These are phyloP conservation scores for Pomacea maculata DNA, from an alignment of 1,140 invertebrate genomes.

Conservation along the genomic window DNA sequence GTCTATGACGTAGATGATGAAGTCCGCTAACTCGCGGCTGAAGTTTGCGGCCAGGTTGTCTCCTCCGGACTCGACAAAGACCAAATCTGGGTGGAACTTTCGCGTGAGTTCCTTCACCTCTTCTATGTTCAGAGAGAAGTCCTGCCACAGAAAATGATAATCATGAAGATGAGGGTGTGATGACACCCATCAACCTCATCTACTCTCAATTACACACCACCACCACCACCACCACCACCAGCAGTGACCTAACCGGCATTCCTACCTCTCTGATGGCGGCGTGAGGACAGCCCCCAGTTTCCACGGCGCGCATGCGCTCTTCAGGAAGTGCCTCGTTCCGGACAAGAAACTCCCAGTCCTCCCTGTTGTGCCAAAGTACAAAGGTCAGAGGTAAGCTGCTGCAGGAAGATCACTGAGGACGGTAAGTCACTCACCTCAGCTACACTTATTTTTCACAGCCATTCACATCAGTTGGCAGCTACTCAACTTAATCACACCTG, in stretches of 20 bases:
- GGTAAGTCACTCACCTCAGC: too few species aligned
- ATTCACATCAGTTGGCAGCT: too few species aligned
- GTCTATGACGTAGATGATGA: slow-evolving; percentile 66
- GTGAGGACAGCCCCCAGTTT: slow-evolving; percentile 66
- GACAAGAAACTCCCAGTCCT: slow-evolving; percentile 66
- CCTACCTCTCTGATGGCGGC: slow-evolving; percentile 64
- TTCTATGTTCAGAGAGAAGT: slow-evolving; percentile 64
- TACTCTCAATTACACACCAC: too few species aligned
- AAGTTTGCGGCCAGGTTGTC: slow-evolving; percentile 66
- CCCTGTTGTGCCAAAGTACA: slow-evolving; percentile 36
- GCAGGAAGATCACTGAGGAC: too few species aligned
- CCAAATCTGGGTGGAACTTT: slow-evolving; percentile 59
- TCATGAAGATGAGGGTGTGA: background rate
- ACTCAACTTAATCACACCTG: too few species aligned
- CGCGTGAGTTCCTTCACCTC: slow-evolving; percentile 61
- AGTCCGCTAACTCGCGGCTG: slow-evolving; percentile 64
- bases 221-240: too few species aligned
- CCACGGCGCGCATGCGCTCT: slow-evolving; percentile 61
- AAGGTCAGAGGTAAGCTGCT: too few species aligned
- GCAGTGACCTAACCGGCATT: too few species aligned
- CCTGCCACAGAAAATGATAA: slow-evolving; percentile 39
- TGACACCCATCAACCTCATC: too few species aligned
- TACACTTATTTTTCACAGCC: too few species aligned
- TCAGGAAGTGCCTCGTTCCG: slow-evolving; percentile 60
- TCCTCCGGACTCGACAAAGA: slow-evolving; percentile 65